Percentiles rank a stretch among this genome's conserved stretches.
phyloP scores from a whole-genome alignment of 2,888 invertebrate species.

The Drosophila dives region DNA sequence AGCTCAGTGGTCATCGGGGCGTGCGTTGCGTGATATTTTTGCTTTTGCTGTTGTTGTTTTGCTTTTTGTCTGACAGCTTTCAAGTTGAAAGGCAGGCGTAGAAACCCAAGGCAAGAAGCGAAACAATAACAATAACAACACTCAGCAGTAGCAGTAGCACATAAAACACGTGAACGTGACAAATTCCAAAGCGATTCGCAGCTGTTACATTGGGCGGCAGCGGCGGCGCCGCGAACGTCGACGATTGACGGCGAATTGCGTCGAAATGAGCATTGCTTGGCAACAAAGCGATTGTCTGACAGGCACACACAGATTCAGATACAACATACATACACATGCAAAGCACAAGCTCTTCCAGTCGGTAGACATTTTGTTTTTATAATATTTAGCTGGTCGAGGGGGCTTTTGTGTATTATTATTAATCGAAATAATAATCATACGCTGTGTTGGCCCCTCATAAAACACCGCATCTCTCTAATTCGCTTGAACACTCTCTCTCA shows the following conservation, averaged over 20 bases:
- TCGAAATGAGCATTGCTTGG: slow-evolving; percentile 53
- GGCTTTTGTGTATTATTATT: slow-evolving; percentile 40
- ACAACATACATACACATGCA: neutral
- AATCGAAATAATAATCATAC: slow-evolving; percentile 78
- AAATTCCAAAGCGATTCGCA: slow-evolving; percentile 73
- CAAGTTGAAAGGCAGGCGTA: slow-evolving; percentile 51
- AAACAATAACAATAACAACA: slow-evolving; percentile 32
- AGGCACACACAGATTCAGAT: slow-evolving; percentile 14
- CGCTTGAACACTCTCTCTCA: neutral
- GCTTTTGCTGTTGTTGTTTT: slow-evolving; percentile 24
- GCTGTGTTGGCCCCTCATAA: slow-evolving; percentile 60
- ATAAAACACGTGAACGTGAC: slow-evolving; percentile 82
- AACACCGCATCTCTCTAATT: slow-evolving; percentile 13
- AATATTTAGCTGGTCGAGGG: slow-evolving; percentile 44
- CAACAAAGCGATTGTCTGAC: slow-evolving; percentile 64
- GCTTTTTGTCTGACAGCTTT: slow-evolving; percentile 40
- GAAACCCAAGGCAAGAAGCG: slow-evolving; percentile 62
- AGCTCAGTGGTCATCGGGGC: slow-evolving; percentile 36
- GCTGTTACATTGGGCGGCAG: slow-evolving; percentile 65
- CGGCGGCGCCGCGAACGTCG: slow-evolving; percentile 22
- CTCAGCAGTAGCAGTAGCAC: slow-evolving; percentile 52
- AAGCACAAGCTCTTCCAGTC: slow-evolving; percentile 35
- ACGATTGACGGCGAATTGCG: slow-evolving; percentile 54
- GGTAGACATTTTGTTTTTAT: slow-evolving; percentile 73
- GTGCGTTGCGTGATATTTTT: slow-evolving; percentile 54